Conservation (phyloP, 2,888 invertebrate species). For the Drosophila putrida region DNA sequence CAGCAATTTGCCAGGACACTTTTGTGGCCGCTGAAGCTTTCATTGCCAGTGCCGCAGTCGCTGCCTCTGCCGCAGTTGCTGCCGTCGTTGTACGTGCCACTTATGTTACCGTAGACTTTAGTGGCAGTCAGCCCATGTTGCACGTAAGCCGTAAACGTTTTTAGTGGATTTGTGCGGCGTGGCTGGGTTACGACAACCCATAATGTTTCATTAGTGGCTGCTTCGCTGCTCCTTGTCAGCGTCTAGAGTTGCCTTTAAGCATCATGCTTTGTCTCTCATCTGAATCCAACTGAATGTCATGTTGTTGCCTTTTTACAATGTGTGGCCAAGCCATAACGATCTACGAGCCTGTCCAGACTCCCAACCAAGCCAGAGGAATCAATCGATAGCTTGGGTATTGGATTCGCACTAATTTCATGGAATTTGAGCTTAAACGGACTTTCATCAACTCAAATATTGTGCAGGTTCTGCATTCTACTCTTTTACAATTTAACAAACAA, state of each 20-base stretch:
- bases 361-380: conserved; percentile 22
- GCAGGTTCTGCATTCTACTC: background rate
- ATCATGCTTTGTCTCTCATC: background rate
- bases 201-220: conserved; percentile 78
- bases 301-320: background rate
- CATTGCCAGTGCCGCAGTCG: conserved; percentile 40
- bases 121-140: conserved; percentile 56
- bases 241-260: conserved; percentile 23
- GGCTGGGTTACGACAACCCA: conserved; percentile 71
- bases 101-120: conserved; percentile 51
- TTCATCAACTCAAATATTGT: conserved; percentile 13
- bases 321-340: conserved; percentile 34
- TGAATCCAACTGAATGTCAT: conserved; percentile 31
- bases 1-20: conserved; percentile 69
- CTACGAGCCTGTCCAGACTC: conserved; percentile 19
- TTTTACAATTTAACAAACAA: too few relatives aligned
- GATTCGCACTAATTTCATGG: conserved; percentile 41
- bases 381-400: conserved; percentile 35
- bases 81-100: conserved; percentile 64
- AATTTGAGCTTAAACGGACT: conserved; percentile 15
- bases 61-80: conserved; percentile 5
- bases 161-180: conserved; percentile 77
- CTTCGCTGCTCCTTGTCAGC: conserved; percentile 32
- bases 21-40: conserved; percentile 52
- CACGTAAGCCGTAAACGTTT: conserved; percentile 80